Percentiles rank a stretch among this genome's conserved stretches.
Conservation (phyloP, 2,797 vertebrate genomes). For the Petrocephalus sullivani region DNA sequence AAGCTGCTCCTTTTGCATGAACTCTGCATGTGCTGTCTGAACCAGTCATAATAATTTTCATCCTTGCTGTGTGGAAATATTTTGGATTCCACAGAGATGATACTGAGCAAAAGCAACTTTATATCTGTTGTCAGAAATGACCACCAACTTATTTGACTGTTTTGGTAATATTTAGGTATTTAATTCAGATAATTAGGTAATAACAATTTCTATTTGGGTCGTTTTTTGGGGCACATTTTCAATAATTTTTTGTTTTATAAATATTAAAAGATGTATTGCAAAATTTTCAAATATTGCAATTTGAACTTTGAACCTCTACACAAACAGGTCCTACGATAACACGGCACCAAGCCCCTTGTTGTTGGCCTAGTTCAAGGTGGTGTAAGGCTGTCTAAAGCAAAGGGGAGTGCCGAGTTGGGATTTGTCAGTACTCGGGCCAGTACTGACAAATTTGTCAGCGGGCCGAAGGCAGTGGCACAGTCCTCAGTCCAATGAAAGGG, state of each 20-base stretch:
- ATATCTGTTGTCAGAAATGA: too few relatives aligned
- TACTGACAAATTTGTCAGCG: too few relatives aligned
- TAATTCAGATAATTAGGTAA: too few relatives aligned
- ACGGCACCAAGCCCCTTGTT: too few relatives aligned
- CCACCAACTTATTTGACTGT: too few relatives aligned
- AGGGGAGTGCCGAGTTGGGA: too few relatives aligned
- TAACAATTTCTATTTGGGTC: neutral
- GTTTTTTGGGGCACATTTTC: neutral
- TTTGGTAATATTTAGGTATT: too few relatives aligned
- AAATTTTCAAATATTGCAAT: neutral
- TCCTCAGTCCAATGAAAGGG: too few relatives aligned
- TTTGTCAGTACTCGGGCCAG: too few relatives aligned
- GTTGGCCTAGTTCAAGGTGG: too few relatives aligned
- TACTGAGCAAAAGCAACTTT: neutral
- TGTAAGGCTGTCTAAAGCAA: too few relatives aligned
- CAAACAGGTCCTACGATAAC: neutral
- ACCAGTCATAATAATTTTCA: neutral
- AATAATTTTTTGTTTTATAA: neutral
- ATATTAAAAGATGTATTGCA: neutral
- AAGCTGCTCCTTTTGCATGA: neutral
- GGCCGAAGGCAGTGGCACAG: too few relatives aligned
- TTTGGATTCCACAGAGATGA: neutral
- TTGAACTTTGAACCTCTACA: neutral
- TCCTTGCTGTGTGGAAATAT: neutral
- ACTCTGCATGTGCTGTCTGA: neutral